Conservation (phyloP, 2,113 vertebrate species). For the Neoarius graeffei region DNA sequence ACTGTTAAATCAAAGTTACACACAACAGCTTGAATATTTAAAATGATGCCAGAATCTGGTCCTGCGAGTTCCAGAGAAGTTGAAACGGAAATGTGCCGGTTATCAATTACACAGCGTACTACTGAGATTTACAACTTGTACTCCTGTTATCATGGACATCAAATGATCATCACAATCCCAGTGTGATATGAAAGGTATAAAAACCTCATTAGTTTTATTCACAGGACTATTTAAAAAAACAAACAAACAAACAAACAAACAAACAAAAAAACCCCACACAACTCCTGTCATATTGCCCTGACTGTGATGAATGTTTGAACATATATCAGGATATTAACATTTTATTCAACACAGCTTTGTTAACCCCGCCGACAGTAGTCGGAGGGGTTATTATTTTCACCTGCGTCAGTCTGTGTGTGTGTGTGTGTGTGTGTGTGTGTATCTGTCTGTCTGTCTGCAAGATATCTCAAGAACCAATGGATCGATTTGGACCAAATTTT, state of each 20-base stretch:
- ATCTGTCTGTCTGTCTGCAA: too few species aligned
- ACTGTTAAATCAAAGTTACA: background rate
- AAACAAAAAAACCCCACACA: too few species aligned
- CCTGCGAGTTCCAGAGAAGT: too few species aligned
- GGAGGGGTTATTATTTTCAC: too few species aligned
- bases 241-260: too few species aligned
- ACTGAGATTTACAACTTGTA: background rate
- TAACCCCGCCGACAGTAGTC: too few species aligned
- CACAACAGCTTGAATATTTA: background rate
- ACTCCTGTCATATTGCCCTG: background rate
- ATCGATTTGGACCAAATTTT: too few species aligned
- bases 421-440: too few species aligned
- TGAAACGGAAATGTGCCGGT: too few species aligned
- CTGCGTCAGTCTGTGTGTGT: too few species aligned
- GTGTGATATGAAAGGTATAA: background rate
- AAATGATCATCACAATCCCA: background rate
- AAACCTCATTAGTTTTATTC: background rate
- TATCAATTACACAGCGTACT: background rate
- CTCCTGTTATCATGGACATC: background rate
- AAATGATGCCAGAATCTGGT: too few species aligned
- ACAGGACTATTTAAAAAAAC: background rate
- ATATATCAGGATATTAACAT: background rate
- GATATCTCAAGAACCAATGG: too few species aligned
- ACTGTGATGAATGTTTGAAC: background rate
- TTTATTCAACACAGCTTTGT: background rate